These are phyloP conservation scores for Cotesia vestalis DNA, from an alignment of 1,140 invertebrate genomes.

Conservation along the genomic window DNA sequence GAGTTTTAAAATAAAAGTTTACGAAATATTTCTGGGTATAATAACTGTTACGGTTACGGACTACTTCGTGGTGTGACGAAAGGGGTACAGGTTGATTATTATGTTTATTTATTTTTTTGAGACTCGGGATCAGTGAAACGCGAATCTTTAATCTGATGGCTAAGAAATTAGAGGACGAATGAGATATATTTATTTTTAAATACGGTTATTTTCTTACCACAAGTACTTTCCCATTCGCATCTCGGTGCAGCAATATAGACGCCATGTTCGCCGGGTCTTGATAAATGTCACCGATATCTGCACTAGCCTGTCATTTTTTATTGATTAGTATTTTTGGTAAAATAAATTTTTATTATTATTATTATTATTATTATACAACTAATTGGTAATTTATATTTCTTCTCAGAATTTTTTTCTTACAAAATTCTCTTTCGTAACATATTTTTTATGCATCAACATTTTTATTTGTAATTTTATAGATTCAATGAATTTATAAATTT, in stretches of 20 bases:
- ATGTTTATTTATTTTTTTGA: neutral
- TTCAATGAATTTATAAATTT: no score
- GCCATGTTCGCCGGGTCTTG: constrained; percentile 87
- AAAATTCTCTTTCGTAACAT: no score
- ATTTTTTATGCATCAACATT: no score
- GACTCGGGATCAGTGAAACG: constrained; percentile 1
- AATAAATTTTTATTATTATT: neutral
- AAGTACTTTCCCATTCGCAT: constrained; percentile 78
- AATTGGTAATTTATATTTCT: no score
- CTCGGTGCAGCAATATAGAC: constrained; percentile 82
- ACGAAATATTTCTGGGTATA: constrained; percentile 32
- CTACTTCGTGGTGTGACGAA: constrained; percentile 29
- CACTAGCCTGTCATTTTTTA: constrained; percentile 62
- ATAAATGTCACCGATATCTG: constrained; percentile 83
- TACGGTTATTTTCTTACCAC: constrained; percentile 74
- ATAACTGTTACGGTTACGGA: constrained; percentile 12
- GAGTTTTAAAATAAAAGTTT: constrained; percentile 11
- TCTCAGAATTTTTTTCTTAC: no score
- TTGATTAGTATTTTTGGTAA: constrained; percentile 15
- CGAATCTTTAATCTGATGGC: constrained; percentile 5
- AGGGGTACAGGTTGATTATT: constrained; percentile 3
- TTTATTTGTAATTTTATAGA: no score
- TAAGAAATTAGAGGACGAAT: constrained; percentile 11
- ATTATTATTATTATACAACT: constrained; percentile 11
- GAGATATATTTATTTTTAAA: constrained; percentile 22